These are phyloP conservation scores for Clarias laeviceps DNA, from an alignment of 2,797 vertebrate genomes.

Conservation along the genomic window DNA sequence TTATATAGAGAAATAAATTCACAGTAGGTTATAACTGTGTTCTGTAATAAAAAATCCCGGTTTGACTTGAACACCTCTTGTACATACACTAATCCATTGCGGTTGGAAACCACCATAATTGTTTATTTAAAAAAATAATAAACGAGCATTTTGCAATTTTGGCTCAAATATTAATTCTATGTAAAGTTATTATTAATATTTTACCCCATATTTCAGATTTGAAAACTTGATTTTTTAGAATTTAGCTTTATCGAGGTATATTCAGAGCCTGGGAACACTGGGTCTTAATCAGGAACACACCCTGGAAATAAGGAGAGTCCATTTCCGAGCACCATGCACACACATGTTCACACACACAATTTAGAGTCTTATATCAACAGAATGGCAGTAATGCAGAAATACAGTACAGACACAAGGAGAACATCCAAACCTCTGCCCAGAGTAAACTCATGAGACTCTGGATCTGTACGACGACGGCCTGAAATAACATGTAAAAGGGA, in stretches of 20 bases:
- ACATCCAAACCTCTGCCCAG: not conserved
- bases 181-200: not conserved
- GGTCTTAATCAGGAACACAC: not conserved
- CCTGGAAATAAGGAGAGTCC: not conserved
- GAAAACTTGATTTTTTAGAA: not conserved
- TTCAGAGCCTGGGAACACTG: not conserved
- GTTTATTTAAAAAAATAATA: not conserved
- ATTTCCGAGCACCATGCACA: not conserved
- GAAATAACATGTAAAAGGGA: not conserved
- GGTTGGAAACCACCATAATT: not conserved
- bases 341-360: not conserved
- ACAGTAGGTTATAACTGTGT: too few relatives aligned
- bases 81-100: not conserved
- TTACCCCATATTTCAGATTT: not conserved
- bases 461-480: not conserved
- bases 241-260: not conserved
- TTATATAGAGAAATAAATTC: too few relatives aligned
- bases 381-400: not conserved
- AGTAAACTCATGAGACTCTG: not conserved
- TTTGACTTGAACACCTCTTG: too few relatives aligned
- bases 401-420: not conserved
- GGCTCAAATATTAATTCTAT: not conserved
- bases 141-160: not conserved
- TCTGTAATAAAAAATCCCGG: too few relatives aligned
- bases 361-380: not conserved